Base-by-base conservation (phyloP, 2,888 invertebrate genomes). In the Chloroclystis v-ata region DNA sequence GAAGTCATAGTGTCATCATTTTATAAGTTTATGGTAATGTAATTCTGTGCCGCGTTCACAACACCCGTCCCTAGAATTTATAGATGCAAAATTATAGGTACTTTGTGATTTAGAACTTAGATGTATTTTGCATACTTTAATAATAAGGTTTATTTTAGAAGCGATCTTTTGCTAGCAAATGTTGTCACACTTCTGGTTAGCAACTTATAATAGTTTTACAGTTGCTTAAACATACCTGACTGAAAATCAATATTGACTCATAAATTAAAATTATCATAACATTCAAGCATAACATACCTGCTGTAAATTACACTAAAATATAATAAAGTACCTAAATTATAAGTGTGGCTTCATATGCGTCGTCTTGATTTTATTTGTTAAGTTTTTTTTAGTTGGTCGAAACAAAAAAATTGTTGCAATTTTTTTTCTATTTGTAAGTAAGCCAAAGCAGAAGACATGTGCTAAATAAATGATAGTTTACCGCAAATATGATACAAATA, bases 401-500 rank as follows among this genome's bases (percentile, higher is more conserved):
- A 35, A 49, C 40, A 42, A 46, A 55, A 52, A 52, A 50, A 64
- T 78, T 78, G 80, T 81, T 83, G 79, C 82, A 78, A 80, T 78
- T 82, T 72, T 75, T 75, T 79, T 76, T 70, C 70, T 62, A 70
- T 70, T 73, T 65, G 59, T 78, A 80, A 77, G 79, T 76, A 78
- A 78, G 85, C 85, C 85, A 86, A 85, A 85, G 85, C 78, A 75
- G 78, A 70, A 61, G 72, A 74, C 63, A 68, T 67, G 72, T 75
- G 72, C 73, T 74, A 55, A 54, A 55, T 37, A 55, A 54, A 55
- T 37, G 38, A 45, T 51, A 56, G 52, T 47, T 37, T 53, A 53
- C 54, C 39, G 52, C 54, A 53, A n/a, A n/a, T 53, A 57, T 61
- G 63, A 65, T 54, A 56, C 43, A 48, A 48, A 50, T 39, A 38